Percentiles rank a stretch among this genome's conserved stretches.
phyloP scores from a whole-genome alignment of 2,888 invertebrate species.

The Crocallis elinguaria region DNA sequence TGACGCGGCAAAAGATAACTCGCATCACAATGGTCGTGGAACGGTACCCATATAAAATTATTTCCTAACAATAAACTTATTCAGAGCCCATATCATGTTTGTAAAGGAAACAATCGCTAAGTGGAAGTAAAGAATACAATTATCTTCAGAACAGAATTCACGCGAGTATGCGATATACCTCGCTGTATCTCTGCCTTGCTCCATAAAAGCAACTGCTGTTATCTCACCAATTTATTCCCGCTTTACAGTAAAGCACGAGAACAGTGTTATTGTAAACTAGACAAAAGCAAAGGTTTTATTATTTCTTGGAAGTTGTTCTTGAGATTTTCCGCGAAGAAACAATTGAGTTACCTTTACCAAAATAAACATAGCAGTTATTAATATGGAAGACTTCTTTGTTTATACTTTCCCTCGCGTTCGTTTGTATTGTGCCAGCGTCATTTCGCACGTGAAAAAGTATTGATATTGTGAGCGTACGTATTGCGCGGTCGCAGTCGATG shows the following conservation, averaged over 20 bases:
- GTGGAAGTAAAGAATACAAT: conserved; percentile 30
- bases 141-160: conserved; percentile 32
- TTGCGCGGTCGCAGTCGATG: conserved; percentile 8
- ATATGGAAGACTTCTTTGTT: background rate
- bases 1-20: conserved; percentile 10
- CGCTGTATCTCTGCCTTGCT: conserved; percentile 5
- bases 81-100: conserved; percentile 18
- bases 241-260: conserved; percentile 26
- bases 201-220: conserved; percentile 29
- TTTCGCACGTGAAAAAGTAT: conserved; percentile 10
- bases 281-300: conserved; percentile 14
- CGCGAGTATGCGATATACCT: conserved; percentile 27
- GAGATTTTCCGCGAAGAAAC: no score
- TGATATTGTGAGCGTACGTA: background rate
- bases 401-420: no score
- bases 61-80: conserved; percentile 25
- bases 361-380: background rate
- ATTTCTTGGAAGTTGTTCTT: conserved; percentile 13
- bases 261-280: conserved; percentile 22
- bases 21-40: conserved; percentile 11
- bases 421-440: background rate
- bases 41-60: conserved; percentile 19
- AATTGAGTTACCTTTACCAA: no score
- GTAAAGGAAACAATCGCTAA: conserved; percentile 12
- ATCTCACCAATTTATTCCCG: conserved; percentile 33